Base-by-base conservation (phyloP, 2,888 invertebrate genomes). In the Elaeidobius kamerunicus region DNA sequence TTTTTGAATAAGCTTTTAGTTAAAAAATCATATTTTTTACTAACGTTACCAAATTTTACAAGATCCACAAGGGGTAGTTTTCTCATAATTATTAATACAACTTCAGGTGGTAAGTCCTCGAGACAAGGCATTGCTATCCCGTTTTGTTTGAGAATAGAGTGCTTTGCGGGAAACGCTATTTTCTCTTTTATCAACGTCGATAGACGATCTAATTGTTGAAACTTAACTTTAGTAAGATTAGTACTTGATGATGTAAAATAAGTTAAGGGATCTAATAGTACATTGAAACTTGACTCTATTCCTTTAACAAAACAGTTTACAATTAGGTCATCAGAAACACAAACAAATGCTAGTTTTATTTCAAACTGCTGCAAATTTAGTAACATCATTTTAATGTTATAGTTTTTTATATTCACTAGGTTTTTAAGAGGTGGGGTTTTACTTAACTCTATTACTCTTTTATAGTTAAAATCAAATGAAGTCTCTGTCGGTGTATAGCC, bases 171-270 rank as follows among this genome's bases (percentile, higher is more conserved):
- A 60, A 63, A 66, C 7, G 67, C 62, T 36, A 74, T 65, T 7
- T 55, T 20, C 34, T 65, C 60, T 62, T 74, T 73, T 47, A 73
- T 66, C 20, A 49, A 57, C 12, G 55, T 56, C 1, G 72, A 70
- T 19, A 74, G 59, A 28, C 59, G 57, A 28, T 63, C 58, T 34
- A 73, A 60, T 59, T 70, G 66, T 59, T 69, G 70, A 52, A 69
- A 66, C 38, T 59, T 63, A 14, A 60, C 6, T 36, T 52, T 40
- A 15, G 28, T 39, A 9, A 61, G 11, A 15, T 51, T 38, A 11
- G 49, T 56, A 15, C 45, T 55, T 9, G 64, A 61, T 39, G 60
- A 61, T 2, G 59, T 60, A 50, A 66, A 67, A 52, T 72, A 73
- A 15, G 63, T 59, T 14, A 65, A 55, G 4, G 69, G 65, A 57